Base-by-base conservation (phyloP, 2,888 invertebrate genomes). In the Parnassius smintheus region DNA sequence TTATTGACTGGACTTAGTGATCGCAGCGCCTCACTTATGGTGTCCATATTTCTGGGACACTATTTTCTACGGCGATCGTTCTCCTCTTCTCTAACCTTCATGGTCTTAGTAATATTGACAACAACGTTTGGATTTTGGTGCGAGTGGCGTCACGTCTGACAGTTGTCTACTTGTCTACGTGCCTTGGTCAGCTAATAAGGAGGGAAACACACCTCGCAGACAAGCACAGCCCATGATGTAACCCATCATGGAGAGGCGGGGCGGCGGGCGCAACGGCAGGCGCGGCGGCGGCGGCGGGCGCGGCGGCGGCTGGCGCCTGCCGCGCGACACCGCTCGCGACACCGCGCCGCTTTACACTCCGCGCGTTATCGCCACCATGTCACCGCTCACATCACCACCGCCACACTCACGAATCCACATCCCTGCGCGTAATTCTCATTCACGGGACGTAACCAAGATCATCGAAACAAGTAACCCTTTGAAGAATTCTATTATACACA, bases 191-290 rank as follows among this genome's bases (percentile, higher is more conserved):
- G 35, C 35, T 35, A 35, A 7, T 46, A 60, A 51, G 25, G 51
- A 50, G 56, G 51, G 56, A 52, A 53, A 84, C 86, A 73, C 75
- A 96, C 96, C 96, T 96, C 96, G 96, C 92, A 97, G 94, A 93
- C 96, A 97, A 92, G 96, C 96, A 94, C 96, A 97, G 91, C 96
- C 96, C 97, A 96, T 96, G 93, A 96, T 96, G 94, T 96, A 96
- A 92, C 96, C 96, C 96, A 97, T 97, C 96, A 96, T 96, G 93
- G 94, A 93, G 74, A 86, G 77, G 66, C 88, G 82, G 74, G 78
- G 82, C 72, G 85, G 77, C 68, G 85, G 85, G 74, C 82, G 79
- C 87, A 88, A 82, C 75, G 84, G 83, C 81, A 80, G 86, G 89
- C 89, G 89, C 91, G 88, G 81, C 82, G 82, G 82, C 87, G 35